Conservation (phyloP, 2,888 invertebrate species). For the Zhengitettix transpicula region DNA sequence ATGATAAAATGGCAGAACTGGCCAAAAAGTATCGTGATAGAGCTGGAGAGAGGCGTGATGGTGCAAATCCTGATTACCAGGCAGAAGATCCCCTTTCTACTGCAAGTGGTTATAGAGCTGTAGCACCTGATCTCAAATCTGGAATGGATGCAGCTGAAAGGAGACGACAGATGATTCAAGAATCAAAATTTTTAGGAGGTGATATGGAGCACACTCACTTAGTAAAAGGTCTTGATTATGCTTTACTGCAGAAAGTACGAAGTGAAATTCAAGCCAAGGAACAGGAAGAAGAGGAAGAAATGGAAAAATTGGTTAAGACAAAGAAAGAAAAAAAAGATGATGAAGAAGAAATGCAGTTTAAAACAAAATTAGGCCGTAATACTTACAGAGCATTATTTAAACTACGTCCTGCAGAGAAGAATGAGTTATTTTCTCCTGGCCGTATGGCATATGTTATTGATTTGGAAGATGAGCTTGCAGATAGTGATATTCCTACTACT, state of each 20-base stretch:
- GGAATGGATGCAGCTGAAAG: constrained; percentile 90
- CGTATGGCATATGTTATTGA: constrained; percentile 98
- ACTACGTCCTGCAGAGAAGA: constrained; percentile 57
- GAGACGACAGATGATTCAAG: constrained; percentile 84
- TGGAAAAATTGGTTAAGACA: constrained; percentile 49
- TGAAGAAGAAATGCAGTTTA: constrained; percentile 65
- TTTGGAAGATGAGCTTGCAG: constrained; percentile 66
- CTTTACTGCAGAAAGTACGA: constrained; percentile 78
- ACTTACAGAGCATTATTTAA: constrained; percentile 46
- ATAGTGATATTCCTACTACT: constrained; percentile 91
- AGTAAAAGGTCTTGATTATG: constrained; percentile 92
- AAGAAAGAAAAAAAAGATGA: constrained; percentile 34
- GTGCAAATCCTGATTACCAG: constrained; percentile 62
- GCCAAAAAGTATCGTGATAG: constrained; percentile 87
- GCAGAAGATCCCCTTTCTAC: constrained; percentile 71
- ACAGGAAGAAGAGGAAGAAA: constrained; percentile 64
- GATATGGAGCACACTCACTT: constrained; percentile 99
- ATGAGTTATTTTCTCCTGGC: constrained; percentile 63
- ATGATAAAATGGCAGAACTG: constrained; percentile 82
- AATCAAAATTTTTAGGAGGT: constrained; percentile 99
- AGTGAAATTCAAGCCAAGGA: constrained; percentile 77
- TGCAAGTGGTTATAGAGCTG: constrained; percentile 78
- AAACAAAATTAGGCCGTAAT: constrained; percentile 64
- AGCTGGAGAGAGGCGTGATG: constrained; percentile 80
- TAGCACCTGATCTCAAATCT: constrained; percentile 90